phyloP scores from a whole-genome alignment of 1,140 invertebrate genomes.

The Drosophila seguyi region DNA sequence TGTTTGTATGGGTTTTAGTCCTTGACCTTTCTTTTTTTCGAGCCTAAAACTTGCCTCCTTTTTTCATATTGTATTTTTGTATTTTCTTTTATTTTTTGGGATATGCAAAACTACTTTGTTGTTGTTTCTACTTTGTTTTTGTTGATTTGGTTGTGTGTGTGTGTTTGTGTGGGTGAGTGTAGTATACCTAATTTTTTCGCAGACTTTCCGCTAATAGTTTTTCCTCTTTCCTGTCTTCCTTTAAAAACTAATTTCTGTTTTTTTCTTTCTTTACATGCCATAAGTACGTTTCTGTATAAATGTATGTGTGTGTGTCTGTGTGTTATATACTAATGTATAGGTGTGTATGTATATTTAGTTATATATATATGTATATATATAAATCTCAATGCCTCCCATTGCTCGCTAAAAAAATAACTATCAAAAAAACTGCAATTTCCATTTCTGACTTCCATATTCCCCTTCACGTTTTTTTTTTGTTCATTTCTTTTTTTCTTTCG shows the following conservation, averaged over 20 bases:
- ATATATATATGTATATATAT: slow-evolving; percentile 62
- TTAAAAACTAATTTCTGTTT: slow-evolving; percentile 51
- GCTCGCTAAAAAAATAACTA: slow-evolving; percentile 83
- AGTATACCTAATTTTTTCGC: slow-evolving; percentile 37
- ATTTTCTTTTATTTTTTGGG: slow-evolving; percentile 48
- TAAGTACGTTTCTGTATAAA: slow-evolving; percentile 41
- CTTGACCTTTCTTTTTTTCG: neutral
- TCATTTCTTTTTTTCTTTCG: slow-evolving; percentile 27
- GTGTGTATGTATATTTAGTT: slow-evolving; percentile 61
- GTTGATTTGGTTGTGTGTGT: slow-evolving; percentile 64
- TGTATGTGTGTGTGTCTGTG: slow-evolving; percentile 25
- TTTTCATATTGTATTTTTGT: slow-evolving; percentile 3
- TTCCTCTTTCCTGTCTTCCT: slow-evolving; percentile 15
- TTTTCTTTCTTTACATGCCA: slow-evolving; percentile 37
- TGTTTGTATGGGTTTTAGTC: slow-evolving; percentile 44
- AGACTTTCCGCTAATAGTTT: slow-evolving; percentile 37
- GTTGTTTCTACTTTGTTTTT: slow-evolving; percentile 54
- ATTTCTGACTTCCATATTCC: slow-evolving; percentile 59
- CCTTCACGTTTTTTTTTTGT: slow-evolving; percentile 29
- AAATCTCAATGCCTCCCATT: slow-evolving; percentile 77
- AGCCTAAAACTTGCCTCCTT: slow-evolving; percentile 6
- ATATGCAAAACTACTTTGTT: slow-evolving; percentile 84
- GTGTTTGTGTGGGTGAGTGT: slow-evolving; percentile 29
- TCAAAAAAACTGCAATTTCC: slow-evolving; percentile 78
- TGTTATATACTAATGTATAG: slow-evolving; percentile 60